Evolutionary conservation across 2,797 vertebrate species (phyloP).

Genomic region (Phrynocephalus forsythii): DNA sequence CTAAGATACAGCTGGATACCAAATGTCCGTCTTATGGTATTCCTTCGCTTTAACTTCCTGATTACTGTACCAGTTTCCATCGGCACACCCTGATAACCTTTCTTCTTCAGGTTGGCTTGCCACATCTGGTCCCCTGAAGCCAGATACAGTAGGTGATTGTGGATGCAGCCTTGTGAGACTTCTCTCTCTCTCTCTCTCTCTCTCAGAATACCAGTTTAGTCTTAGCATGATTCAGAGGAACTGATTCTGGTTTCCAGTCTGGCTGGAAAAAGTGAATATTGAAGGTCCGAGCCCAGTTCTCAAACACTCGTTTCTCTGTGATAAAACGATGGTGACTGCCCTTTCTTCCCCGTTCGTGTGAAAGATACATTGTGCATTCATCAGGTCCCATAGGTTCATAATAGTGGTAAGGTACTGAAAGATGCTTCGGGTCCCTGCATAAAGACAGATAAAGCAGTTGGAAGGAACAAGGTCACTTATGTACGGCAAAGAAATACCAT

Average conservation of each 20-base stretch:
- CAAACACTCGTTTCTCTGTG: constrained; percentile 96
- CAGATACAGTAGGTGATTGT: constrained; percentile 12
- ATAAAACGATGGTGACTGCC: constrained; percentile 98
- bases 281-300: constrained; percentile 95
- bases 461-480: constrained; percentile 37
- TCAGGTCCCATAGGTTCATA: constrained; percentile 93
- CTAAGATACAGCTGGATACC: constrained; percentile 52
- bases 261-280: constrained; percentile 96
- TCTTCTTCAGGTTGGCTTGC: constrained; percentile 29
- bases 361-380: constrained; percentile 97
- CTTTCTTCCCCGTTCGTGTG: constrained; percentile 92
- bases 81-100: constrained; percentile 36
- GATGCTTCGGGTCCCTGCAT: constrained; percentile 88
- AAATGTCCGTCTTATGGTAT: constrained; percentile 49
- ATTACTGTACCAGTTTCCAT: constrained; percentile 2
- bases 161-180: fast-evolving
- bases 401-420: constrained; percentile 95
- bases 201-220: constrained; percentile 69
- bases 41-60: constrained; percentile 48
- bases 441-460: constrained; percentile 52
- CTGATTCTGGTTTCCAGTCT: constrained; percentile 89
- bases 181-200: no score
- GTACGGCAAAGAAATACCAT: constrained; percentile 58
- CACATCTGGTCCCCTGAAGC: constrained; percentile 5
- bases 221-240: constrained; percentile 70